Conservation (phyloP, 2,888 invertebrate species). For the Pyralis farinalis region DNA sequence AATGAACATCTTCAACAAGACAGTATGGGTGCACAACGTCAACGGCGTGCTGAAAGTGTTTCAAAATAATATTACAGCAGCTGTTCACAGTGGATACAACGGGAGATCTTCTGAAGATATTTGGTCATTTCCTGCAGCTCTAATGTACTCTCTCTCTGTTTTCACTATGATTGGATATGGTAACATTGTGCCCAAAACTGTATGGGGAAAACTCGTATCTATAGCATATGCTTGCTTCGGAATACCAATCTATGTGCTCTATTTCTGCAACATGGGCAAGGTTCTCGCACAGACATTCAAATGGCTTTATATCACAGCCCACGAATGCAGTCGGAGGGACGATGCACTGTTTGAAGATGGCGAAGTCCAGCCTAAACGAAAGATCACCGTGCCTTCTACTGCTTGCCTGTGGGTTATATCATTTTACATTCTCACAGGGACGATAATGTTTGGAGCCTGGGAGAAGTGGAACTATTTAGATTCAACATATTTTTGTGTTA, state of each 20-base stretch:
- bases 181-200: conserved; percentile 90
- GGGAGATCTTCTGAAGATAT: conserved; percentile 85
- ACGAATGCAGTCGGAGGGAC: conserved; percentile 84
- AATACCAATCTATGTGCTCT: conserved; percentile 92
- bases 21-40: conserved; percentile 82
- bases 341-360: conserved; percentile 73
- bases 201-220: conserved; percentile 91
- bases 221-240: conserved; percentile 94
- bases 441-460: conserved; percentile 94
- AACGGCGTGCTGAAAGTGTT: conserved; percentile 83
- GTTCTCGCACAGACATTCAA: conserved; percentile 91
- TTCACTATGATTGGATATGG: conserved; percentile 97
- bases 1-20: conserved; percentile 85
- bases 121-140: conserved; percentile 93
- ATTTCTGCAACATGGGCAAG: conserved; percentile 95
- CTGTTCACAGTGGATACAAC: conserved; percentile 87
- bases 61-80: conserved; percentile 84
- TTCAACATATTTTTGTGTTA: conserved; percentile 94
- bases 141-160: conserved; percentile 93
- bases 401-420: conserved; percentile 94
- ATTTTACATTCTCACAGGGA: conserved; percentile 90
- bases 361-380: conserved; percentile 75
- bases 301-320: conserved; percentile 88
- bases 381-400: conserved; percentile 92
- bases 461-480: conserved; percentile 93